Evolutionary conservation across 2,797 vertebrate genomes (phyloP).

Genomic region (Chaetophractus vellerosus): DNA sequence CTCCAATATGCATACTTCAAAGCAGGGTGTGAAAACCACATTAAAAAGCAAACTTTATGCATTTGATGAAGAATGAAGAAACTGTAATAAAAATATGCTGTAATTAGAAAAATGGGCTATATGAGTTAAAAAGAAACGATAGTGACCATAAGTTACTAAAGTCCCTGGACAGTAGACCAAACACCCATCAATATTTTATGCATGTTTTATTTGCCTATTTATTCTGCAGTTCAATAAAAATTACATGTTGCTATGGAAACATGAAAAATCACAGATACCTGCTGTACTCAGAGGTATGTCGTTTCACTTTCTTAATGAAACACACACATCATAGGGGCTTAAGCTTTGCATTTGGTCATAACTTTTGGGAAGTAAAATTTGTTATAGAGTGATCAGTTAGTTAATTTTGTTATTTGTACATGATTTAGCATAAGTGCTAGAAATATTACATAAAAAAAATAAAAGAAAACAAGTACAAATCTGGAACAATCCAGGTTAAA

Average conservation of each 20-base stretch:
- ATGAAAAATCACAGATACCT: constrained; percentile 82
- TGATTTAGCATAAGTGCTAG: constrained; percentile 28
- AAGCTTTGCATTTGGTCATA: constrained; percentile 70
- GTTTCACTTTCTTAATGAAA: constrained; percentile 84
- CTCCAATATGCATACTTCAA: not conserved
- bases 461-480: not conserved
- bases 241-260: constrained; percentile 86
- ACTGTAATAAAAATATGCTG: constrained; percentile 24
- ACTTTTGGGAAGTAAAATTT: constrained; percentile 79
- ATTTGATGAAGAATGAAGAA: constrained; percentile 53
- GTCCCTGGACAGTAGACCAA: constrained; percentile 66
- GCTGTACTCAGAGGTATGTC: constrained; percentile 65
- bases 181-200: constrained; percentile 84
- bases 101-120: constrained; percentile 68
- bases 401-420: constrained; percentile 58
- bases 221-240: constrained; percentile 85
- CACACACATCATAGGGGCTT: constrained; percentile 83
- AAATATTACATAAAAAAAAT: not conserved
- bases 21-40: not conserved
- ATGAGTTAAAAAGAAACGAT: constrained; percentile 62
- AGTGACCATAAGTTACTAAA: constrained; percentile 72
- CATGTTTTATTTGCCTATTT: constrained; percentile 87
- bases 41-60: constrained; percentile 50
- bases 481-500: constrained; percentile 34
- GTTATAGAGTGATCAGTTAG: constrained; percentile 50